phyloP scores from a whole-genome alignment of 2,113 vertebrate genomes.

The Verasper variegatus region DNA sequence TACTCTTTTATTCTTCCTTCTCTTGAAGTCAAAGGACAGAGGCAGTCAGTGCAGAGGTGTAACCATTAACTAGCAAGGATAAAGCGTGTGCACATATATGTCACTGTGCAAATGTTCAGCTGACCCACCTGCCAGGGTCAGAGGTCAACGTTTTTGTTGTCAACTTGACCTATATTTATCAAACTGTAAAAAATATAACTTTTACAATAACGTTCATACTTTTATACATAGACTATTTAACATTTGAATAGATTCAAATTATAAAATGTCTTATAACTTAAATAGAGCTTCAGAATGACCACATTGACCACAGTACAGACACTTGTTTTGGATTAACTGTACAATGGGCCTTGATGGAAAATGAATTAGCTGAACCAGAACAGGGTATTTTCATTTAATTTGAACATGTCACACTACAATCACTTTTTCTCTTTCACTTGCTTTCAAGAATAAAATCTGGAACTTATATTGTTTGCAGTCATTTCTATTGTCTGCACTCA shows the following conservation, averaged over 20 bases:
- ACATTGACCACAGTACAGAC: neutral
- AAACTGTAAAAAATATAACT: neutral
- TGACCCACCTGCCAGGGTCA: constrained; percentile 11
- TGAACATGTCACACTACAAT: neutral
- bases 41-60: constrained; percentile 14
- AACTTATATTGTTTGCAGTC: neutral
- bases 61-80: constrained; percentile 28
- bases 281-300: too few species aligned
- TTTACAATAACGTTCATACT: neutral
- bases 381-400: neutral
- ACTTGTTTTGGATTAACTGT: neutral
- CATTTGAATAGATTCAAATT: too few species aligned
- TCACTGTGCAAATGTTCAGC: neutral
- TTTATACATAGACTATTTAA: too few species aligned
- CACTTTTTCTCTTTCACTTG: neutral
- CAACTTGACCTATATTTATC: neutral
- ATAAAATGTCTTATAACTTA: neutral
- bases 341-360: neutral
- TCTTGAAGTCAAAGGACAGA: neutral
- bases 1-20: neutral
- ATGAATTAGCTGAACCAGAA: neutral
- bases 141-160: neutral
- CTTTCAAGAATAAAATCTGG: too few species aligned
- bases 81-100: constrained; percentile 4
- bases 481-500: neutral